Percentiles rank a stretch among this genome's conserved stretches.
These are phyloP conservation scores for Scaptomyza pallida DNA, from an alignment of 1,140 invertebrate genomes.

Conservation along the genomic window DNA sequence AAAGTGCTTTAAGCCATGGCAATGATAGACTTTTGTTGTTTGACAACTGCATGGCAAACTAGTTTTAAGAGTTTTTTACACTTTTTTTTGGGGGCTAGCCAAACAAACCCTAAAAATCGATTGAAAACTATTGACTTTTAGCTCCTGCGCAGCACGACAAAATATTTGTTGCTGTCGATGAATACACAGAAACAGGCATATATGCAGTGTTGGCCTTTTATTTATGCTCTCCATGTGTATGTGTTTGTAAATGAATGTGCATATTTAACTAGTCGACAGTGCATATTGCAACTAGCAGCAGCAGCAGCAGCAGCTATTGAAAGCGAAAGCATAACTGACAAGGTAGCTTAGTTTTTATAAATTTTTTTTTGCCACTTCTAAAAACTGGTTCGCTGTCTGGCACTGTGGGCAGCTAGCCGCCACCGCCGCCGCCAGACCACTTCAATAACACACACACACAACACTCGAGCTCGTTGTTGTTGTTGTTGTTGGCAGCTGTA, in stretches of 20 bases:
- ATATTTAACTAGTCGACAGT: conserved; percentile 25
- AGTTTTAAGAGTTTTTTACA: conserved; percentile 39
- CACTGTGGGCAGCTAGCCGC: conserved; percentile 58
- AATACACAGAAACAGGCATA: conserved; percentile 8
- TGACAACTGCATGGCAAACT: conserved; percentile 68
- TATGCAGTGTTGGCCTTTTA: conserved; percentile 39
- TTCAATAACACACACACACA: conserved; percentile 66
- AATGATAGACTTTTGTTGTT: too few species aligned
- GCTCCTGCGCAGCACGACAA: conserved; percentile 35
- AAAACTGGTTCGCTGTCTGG: conserved; percentile 77
- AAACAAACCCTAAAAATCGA: conserved; percentile 57
- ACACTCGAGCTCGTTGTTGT: conserved; percentile 22
- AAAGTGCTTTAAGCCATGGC: not conserved
- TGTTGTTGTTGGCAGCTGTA: conserved; percentile 52
- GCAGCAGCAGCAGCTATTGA: conserved; percentile 52
- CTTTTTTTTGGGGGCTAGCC: conserved; percentile 13
- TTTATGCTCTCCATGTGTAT: conserved; percentile 12
- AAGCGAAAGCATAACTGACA: conserved; percentile 83
- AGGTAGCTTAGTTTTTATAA: conserved; percentile 77
- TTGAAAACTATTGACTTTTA: conserved; percentile 33
- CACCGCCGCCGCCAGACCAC: conserved; percentile 42
- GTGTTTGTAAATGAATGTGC: conserved; percentile 20
- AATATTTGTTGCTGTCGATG: conserved; percentile 5
- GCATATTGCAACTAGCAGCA: conserved; percentile 11
- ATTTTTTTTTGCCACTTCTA: conserved; percentile 65